phyloP scores from a whole-genome alignment of 1,140 invertebrate species.

The Bombus impatiens region DNA sequence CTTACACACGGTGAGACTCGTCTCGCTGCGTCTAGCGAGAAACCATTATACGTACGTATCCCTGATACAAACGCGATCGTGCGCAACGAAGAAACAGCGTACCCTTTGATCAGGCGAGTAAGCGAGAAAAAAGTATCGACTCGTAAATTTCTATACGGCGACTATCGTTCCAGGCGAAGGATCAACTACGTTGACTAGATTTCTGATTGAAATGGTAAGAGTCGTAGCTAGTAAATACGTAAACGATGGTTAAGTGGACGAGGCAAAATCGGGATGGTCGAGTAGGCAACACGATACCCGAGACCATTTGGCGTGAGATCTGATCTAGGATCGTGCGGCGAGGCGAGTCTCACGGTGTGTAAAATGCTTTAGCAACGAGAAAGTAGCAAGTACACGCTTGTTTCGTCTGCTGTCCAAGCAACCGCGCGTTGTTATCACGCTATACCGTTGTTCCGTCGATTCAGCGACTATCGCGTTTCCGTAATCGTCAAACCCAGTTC shows the following conservation, averaged over 20 bases:
- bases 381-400: background rate
- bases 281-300: too few relatives aligned
- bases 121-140: too few relatives aligned
- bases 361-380: conserved; percentile 5
- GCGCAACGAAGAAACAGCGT: background rate
- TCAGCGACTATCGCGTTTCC: background rate
- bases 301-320: too few relatives aligned
- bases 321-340: too few relatives aligned
- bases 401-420: background rate
- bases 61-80: background rate
- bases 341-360: background rate
- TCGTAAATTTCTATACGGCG: too few relatives aligned
- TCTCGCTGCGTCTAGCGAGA: background rate
- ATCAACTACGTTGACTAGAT: too few relatives aligned
- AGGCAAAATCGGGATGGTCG: too few relatives aligned
- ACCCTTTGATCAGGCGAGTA: too few relatives aligned
- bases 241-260: fast-evolving
- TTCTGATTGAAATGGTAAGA: too few relatives aligned
- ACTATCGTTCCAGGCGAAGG: too few relatives aligned
- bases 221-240: too few relatives aligned
- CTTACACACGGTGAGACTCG: background rate
- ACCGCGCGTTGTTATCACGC: background rate
- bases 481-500: too few relatives aligned
- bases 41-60: background rate
- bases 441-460: background rate